A percentile compares a stretch with the other conserved stretches of the same genome.
Conservation (phyloP, 2,113 vertebrate genomes). For the Pygoscelis antarcticus region DNA sequence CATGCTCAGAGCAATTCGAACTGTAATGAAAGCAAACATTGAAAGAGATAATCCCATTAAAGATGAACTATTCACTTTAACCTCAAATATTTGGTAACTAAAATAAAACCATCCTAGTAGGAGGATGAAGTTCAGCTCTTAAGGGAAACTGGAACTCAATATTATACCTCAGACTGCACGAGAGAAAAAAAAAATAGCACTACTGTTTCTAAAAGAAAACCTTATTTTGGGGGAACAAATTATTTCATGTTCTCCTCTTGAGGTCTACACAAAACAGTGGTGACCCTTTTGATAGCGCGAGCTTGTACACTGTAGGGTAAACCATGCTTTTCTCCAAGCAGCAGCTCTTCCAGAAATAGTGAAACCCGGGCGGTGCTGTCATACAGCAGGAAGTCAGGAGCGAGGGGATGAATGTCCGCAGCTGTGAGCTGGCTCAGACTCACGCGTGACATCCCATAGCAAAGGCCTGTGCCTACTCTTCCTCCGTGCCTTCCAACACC, state of each 20-base stretch:
- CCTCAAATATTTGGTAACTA: conserved; percentile 74
- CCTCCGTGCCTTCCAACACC: neutral
- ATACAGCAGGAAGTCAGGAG: fast-evolving
- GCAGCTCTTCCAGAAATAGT: neutral
- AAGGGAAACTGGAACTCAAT: conserved; percentile 8
- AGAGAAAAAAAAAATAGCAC: neutral
- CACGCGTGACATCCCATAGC: neutral
- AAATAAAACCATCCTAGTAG: conserved; percentile 66
- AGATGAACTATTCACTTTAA: conserved; percentile 79
- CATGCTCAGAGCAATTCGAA: conserved; percentile 74
- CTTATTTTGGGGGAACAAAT: conserved; percentile 43
- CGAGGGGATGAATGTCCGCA: neutral
- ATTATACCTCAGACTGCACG: neutral
- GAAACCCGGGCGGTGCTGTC: fast-evolving
- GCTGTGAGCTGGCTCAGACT: neutral
- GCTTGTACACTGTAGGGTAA: neutral
- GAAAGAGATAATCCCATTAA: conserved; percentile 81
- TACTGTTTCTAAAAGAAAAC: conserved; percentile 35
- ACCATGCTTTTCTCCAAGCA: neutral
- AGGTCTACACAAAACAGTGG: neutral
- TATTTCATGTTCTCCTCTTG: conserved; percentile 33
- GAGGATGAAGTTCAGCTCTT: conserved; percentile 51
- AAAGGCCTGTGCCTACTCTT: neutral
- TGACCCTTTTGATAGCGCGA: neutral
- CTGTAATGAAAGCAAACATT: conserved; percentile 81